Base-by-base conservation (phyloP, 2,113 vertebrate species). In the Axis porcinus region DNA sequence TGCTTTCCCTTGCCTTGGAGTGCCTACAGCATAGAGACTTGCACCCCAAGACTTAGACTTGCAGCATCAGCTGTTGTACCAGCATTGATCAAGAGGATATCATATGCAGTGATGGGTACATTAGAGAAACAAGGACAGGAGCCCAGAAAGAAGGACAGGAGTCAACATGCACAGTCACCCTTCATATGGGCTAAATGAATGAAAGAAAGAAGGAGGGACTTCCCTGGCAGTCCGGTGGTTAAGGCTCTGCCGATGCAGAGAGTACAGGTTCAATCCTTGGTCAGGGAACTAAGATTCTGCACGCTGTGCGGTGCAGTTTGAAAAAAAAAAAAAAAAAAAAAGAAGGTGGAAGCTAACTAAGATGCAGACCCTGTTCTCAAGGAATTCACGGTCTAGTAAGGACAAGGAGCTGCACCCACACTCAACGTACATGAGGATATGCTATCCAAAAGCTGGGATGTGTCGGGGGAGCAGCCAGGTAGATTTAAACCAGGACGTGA, bases 251-350 rank as follows among this genome's bases (percentile, higher is more conserved):
- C 2, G 1, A 4, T 43, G 70, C 70, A 76, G 6, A 76, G 40
- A 27, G 23, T 14, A 40, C 70, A 27, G 23, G 40, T 76, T 76
- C 40, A 43, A 43, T 76, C 40, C 23, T 43, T 43, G 23, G 6
- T 76, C 70, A 27, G 70, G 70, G 23, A 76, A 43, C 40, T 76
- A 76, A 43, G 40, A 43, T 43, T 43, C 70, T 76, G 36, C 36
- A 40, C 0, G 36, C 5, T 43, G 36, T 27, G 36, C 1, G 0
- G 11, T 40, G 23, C 40, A 76, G 70, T 76, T 76, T 0, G 25
- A 43, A 67, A n/a, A 64, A 64, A 64, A 4, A 36, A 43, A 43
- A 67, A n/a, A 64, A 64, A 64, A 4, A 36, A 70, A 23, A 23
- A 70, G 55, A 28, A 86, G 47, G 9, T 21, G 33, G 54, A 55